Conservation (phyloP, 2,113 vertebrate species). For the Uria aalge region DNA sequence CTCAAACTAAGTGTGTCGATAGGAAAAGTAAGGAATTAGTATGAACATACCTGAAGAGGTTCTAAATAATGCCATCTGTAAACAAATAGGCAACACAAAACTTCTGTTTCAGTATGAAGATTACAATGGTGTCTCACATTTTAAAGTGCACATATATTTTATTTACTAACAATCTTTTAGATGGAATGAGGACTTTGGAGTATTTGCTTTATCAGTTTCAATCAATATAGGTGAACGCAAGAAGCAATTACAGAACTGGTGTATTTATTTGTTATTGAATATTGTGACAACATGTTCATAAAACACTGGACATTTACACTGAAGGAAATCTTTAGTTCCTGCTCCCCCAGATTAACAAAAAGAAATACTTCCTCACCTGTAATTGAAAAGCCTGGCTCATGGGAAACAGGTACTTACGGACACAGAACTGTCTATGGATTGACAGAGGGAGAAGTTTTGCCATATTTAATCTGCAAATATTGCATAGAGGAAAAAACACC, state of each 20-base stretch:
- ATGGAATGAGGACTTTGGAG: background rate
- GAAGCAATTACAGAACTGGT: slow-evolving; percentile 34
- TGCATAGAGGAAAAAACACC: slow-evolving; percentile 11
- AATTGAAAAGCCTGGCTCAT: background rate
- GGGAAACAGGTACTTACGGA: background rate
- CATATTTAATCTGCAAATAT: slow-evolving; percentile 21
- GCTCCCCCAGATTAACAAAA: background rate
- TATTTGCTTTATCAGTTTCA: background rate
- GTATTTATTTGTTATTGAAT: slow-evolving; percentile 39
- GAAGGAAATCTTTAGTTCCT: slow-evolving; percentile 25
- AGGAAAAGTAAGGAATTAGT: background rate
- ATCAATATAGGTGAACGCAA: background rate
- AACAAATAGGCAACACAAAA: background rate
- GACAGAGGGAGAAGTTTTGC: background rate
- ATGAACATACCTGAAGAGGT: background rate
- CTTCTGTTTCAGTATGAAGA: background rate
- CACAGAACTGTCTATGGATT: background rate
- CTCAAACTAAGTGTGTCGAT: background rate
- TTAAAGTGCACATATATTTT: background rate
- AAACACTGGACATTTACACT: background rate
- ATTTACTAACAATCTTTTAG: background rate
- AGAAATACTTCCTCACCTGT: background rate
- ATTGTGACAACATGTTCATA: slow-evolving; percentile 3
- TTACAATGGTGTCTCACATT: background rate
- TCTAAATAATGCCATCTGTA: background rate